Evolutionary conservation across 1,140 invertebrate species (phyloP).

Genomic region (Calycopis cecrops): DNA sequence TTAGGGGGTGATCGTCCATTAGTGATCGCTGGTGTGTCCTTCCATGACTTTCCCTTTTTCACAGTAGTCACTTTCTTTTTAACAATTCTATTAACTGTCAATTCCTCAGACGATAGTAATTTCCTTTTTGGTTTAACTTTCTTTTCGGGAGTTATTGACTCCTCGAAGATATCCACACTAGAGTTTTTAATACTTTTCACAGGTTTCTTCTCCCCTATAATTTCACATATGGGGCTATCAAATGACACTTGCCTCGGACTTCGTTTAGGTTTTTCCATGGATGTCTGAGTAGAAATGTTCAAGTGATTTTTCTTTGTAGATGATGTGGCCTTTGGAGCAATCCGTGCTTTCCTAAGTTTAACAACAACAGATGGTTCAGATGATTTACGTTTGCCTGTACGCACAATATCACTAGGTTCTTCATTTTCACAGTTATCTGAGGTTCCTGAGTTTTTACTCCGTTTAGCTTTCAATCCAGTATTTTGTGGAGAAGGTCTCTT

Average conservation of each 20-base stretch:
- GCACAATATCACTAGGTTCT: slow-evolving; percentile 34
- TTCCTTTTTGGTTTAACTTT: slow-evolving; percentile 41
- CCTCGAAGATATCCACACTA: slow-evolving; percentile 64
- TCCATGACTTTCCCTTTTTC: slow-evolving; percentile 50
- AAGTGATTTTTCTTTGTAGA: slow-evolving; percentile 52
- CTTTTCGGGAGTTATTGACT: slow-evolving; percentile 53
- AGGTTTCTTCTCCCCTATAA: slow-evolving; percentile 44
- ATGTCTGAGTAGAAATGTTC: slow-evolving; percentile 57
- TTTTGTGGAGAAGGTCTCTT: slow-evolving; percentile 14
- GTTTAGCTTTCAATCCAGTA: slow-evolving; percentile 15
- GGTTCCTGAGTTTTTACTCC: slow-evolving; percentile 17
- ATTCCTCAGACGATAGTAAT: slow-evolving; percentile 44
- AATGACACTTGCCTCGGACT: slow-evolving; percentile 56
- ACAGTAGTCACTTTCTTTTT: slow-evolving; percentile 45
- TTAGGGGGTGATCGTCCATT: slow-evolving; percentile 54
- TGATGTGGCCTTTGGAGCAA: slow-evolving; percentile 48
- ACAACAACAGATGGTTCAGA: slow-evolving; percentile 43
- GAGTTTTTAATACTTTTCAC: slow-evolving; percentile 32
- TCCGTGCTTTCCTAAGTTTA: slow-evolving; percentile 53
- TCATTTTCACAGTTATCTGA: slow-evolving; percentile 23
- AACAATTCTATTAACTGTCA: slow-evolving; percentile 45
- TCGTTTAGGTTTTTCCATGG: slow-evolving; percentile 33
- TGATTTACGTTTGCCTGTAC: slow-evolving; percentile 41
- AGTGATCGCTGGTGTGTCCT: slow-evolving; percentile 42
- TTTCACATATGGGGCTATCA: slow-evolving; percentile 52